Percentiles rank a stretch among this genome's conserved stretches.
phyloP scores from a whole-genome alignment of 2,113 vertebrate genomes.

The Pseudopodoces humilis region DNA sequence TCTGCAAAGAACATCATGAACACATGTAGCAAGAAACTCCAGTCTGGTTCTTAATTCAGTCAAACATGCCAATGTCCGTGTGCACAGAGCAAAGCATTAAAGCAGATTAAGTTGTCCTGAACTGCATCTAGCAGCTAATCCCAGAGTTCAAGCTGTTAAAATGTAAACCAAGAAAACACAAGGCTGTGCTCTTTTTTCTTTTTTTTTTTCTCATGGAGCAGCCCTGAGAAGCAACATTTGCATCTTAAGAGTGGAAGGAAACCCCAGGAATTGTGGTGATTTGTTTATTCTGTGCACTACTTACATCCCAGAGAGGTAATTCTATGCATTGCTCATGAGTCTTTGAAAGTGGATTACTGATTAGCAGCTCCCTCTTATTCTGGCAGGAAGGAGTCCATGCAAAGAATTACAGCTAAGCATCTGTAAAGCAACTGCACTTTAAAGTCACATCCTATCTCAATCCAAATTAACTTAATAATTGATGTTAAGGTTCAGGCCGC shows the following conservation, averaged over 20 bases:
- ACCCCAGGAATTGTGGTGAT: background rate
- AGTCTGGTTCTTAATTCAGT: background rate
- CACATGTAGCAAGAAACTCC: conserved; percentile 1
- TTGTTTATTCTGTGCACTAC: background rate
- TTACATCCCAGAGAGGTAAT: background rate
- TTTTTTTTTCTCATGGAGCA: background rate
- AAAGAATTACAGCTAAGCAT: background rate
- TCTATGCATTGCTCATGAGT: background rate
- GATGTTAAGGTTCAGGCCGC: background rate
- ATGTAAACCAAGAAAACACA: background rate
- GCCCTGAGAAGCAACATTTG: background rate
- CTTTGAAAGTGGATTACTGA: background rate
- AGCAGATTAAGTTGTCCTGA: background rate
- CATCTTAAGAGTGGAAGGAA: conserved; percentile 1
- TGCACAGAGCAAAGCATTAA: background rate
- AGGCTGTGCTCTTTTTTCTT: background rate
- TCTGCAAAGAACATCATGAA: conserved; percentile 20
- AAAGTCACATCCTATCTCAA: background rate
- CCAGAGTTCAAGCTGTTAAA: background rate
- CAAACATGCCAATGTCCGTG: background rate
- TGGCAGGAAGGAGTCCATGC: background rate
- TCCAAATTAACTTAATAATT: background rate
- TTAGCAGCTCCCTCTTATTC: background rate
- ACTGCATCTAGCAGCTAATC: background rate
- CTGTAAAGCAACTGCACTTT: background rate